These are phyloP conservation scores for Cassiopea xamachana DNA, from an alignment of 30 jellyfish, hydroid and myxozoan species.

Conservation along the genomic window DNA sequence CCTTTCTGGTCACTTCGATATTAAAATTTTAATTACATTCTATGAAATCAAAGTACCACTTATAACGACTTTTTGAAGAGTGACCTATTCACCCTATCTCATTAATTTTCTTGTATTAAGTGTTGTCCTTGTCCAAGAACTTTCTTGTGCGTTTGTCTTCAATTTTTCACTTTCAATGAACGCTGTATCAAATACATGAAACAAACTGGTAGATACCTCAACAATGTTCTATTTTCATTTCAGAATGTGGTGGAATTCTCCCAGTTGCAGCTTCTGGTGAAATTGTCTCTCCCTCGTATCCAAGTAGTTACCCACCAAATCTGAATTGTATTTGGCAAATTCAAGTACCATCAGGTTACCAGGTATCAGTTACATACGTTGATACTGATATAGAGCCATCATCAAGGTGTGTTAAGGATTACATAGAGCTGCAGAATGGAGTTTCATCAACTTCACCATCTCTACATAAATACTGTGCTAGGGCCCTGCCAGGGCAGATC, in stretches of 20 bases:
- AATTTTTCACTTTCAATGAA: too few species aligned
- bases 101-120: too few species aligned
- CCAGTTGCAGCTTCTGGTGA: conserved; percentile 51
- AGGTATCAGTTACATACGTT: conserved; percentile 18
- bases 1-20: too few species aligned
- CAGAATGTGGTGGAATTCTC: conserved; percentile 82
- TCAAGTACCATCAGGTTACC: conserved; percentile 63
- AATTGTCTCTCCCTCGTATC: conserved; percentile 58
- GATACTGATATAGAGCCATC: conserved; percentile 66
- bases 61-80: too few species aligned
- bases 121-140: too few species aligned
- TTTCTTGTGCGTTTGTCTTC: too few species aligned
- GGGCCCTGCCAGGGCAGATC: conserved; percentile 34
- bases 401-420: conserved; percentile 60
- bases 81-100: too few species aligned
- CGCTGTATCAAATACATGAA: too few species aligned
- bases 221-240: background rate
- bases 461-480: conserved; percentile 40
- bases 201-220: too few species aligned
- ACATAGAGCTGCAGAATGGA: conserved; percentile 62
- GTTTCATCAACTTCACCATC: conserved; percentile 56
- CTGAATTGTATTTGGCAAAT: conserved; percentile 73
- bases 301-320: conserved; percentile 58
- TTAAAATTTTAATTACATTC: too few species aligned
- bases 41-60: too few species aligned